A percentile compares a stretch with the other conserved stretches of the same genome.
Evolutionary conservation across 2,113 vertebrate genomes (phyloP).

Genomic region (Brachypteracias leptosomus): DNA sequence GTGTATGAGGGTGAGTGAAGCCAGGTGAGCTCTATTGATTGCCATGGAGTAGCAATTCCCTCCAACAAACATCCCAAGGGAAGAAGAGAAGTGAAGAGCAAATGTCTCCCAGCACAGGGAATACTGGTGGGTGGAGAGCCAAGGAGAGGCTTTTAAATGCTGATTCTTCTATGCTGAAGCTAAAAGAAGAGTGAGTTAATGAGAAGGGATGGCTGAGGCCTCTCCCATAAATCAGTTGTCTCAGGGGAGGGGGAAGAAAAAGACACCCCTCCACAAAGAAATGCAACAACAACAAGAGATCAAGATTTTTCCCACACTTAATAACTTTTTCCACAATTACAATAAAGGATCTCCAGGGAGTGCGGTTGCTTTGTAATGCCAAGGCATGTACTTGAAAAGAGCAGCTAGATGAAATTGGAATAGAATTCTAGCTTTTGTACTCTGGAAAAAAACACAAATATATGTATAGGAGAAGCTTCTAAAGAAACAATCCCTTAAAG

Average conservation of each 20-base stretch:
- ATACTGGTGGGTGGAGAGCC: background rate
- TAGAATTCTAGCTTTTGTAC: background rate
- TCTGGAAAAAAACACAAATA: constrained; percentile 1
- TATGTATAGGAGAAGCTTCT: background rate
- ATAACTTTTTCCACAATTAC: background rate
- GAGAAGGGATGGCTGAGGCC: background rate
- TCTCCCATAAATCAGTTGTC: background rate
- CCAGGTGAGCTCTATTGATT: background rate
- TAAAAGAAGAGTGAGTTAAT: background rate
- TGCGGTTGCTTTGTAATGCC: background rate
- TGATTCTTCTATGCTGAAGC: background rate
- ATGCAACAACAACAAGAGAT: background rate
- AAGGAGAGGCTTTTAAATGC: background rate
- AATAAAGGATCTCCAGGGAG: constrained; percentile 3
- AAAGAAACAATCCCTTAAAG: background rate
- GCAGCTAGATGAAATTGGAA: background rate
- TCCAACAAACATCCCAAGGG: background rate
- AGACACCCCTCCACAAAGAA: background rate
- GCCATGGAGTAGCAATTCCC: background rate
- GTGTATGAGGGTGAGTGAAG: background rate
- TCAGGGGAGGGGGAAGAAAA: background rate
- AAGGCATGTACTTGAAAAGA: background rate
- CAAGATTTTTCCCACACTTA: constrained; percentile 35
- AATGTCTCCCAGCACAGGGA: background rate
- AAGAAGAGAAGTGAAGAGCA: background rate